Evolutionary conservation across 2,888 invertebrate genomes (phyloP), one percentile per base, ranked within the genome.

Genomic region (Cataglyphis rosenhaueri): DNA sequence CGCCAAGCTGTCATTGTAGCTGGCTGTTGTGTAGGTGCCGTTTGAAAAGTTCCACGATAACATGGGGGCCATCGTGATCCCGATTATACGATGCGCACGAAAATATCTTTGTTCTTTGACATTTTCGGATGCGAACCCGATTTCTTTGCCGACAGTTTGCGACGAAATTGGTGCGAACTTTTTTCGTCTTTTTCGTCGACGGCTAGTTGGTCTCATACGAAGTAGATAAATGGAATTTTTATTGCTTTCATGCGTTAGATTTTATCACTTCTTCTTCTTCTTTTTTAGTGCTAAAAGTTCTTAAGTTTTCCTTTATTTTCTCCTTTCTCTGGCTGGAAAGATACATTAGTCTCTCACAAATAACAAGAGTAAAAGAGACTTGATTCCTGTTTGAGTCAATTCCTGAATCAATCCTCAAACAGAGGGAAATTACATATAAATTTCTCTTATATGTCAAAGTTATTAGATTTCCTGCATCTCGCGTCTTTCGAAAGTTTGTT

Each of bases 51-150:
- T 35, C 0, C 32, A 35, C 9, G 73, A 9, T 8, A 62, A 10
- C 18, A 74, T 18, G 2, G 35, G 41, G 0, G 82, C 81, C 88
- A 87, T 87, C 9, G 32, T 21, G 59, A 57, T 84, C 57, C 41
- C 9, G 4, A 57, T 78, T 70, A 66, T 25, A 38, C 29, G 52
- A 62, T 2, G 15, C 4, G 21, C 9, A 21, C n/a, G 25, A 52
- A 38, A 64, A 75, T 12, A 1, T 1, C 1, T 57, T 3, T 0
- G 1, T 18, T 64, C 10, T 10, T 41, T 21, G 12, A 4, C 74
- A 75, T 75, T 48, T 48, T 64, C 0, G 18, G 0, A 44, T 21
- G n/a, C 10, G 10, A 44, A 3, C 15, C 25, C n/a, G 10, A 32
- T n/a, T 12, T 29, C n/a, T 76, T n/a, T 35, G n/a, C 12, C 18